These are phyloP conservation scores for Calycopis cecrops DNA, from an alignment of 1,140 invertebrate species.

Conservation along the genomic window DNA sequence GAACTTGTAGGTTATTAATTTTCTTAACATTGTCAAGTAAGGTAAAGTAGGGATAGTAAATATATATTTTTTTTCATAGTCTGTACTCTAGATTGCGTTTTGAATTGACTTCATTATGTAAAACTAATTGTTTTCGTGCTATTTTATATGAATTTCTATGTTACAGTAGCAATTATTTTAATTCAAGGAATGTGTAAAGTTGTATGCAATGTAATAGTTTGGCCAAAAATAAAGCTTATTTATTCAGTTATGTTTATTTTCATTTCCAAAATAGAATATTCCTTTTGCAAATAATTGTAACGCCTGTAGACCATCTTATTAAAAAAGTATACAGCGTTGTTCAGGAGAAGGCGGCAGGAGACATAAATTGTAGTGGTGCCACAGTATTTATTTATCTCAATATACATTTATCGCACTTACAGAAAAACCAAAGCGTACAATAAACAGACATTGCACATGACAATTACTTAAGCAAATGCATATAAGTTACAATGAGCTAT, in stretches of 20 bases:
- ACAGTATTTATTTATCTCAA: too few relatives aligned
- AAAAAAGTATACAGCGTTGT: too few relatives aligned
- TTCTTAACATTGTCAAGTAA: constrained; percentile 12
- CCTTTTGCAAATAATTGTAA: background rate
- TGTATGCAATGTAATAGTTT: constrained; percentile 70
- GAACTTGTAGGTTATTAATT: constrained; percentile 14
- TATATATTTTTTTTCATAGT: constrained; percentile 12
- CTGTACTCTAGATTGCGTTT: constrained; percentile 19
- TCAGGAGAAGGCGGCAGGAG: too few relatives aligned
- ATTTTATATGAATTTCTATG: constrained; percentile 42
- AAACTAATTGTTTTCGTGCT: constrained; percentile 32
- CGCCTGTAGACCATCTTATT: too few relatives aligned
- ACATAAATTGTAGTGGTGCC: too few relatives aligned
- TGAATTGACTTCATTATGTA: constrained; percentile 8
- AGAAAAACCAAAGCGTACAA: too few relatives aligned
- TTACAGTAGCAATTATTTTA: constrained; percentile 42
- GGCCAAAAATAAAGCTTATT: constrained; percentile 74
- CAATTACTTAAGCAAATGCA: too few relatives aligned
- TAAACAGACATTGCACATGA: too few relatives aligned
- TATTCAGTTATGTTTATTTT: constrained; percentile 45
- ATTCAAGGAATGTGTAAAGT: constrained; percentile 56
- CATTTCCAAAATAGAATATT: background rate
- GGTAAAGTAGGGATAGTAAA: constrained; percentile 10
- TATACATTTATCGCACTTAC: too few relatives aligned
- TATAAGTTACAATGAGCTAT: too few relatives aligned